These are phyloP conservation scores for Rotaria sp. DNA, from an alignment of 2,888 invertebrate species.

Conservation along the genomic window DNA sequence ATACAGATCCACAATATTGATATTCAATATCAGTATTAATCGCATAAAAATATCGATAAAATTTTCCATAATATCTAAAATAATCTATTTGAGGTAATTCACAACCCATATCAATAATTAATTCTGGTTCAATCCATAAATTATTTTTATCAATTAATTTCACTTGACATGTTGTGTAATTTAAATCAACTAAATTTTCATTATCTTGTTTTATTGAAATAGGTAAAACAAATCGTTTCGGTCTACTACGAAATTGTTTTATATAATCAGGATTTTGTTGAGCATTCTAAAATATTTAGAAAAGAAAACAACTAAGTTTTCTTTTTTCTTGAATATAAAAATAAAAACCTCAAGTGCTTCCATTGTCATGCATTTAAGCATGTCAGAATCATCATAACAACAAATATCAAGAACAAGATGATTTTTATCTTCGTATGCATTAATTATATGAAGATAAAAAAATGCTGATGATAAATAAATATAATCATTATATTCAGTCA, in stretches of 20 bases:
- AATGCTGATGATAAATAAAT: not conserved
- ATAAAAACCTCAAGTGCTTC: not conserved
- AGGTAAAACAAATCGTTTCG: not conserved
- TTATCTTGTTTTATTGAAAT: not conserved
- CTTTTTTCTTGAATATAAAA: not conserved
- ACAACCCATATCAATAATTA: not conserved
- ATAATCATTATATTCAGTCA: not conserved
- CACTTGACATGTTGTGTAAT: not conserved
- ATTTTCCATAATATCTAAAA: not conserved
- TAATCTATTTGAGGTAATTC: not conserved
- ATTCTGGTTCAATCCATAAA: not conserved
- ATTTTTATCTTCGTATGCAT: not conserved
- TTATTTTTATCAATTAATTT: not conserved
- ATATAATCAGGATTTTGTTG: not conserved
- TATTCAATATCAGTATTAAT: not conserved
- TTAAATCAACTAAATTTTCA: not conserved
- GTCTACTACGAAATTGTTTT: not conserved
- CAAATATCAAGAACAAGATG: not conserved
- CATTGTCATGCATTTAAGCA: not conserved
- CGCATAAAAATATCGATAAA: not conserved
- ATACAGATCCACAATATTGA: not conserved
- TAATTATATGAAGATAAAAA: not conserved
- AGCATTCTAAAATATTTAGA: not conserved
- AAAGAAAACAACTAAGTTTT: not conserved
- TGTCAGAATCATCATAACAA: not conserved